Conservation (phyloP, 2,113 vertebrate species). For the Platichthys flesus region DNA sequence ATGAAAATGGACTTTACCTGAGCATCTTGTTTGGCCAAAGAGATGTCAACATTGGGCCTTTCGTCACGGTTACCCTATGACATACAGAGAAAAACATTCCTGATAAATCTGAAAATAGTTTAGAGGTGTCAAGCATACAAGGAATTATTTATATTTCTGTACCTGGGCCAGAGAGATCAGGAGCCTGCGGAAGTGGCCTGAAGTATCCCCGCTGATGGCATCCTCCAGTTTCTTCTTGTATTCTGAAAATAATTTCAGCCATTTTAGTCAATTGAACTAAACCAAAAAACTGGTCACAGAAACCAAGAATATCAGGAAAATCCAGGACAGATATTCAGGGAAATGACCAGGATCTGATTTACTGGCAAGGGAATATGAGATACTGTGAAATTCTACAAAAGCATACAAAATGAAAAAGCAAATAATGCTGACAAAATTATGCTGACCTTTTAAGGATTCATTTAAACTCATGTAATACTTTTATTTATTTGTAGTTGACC, state of each 20-base stretch:
- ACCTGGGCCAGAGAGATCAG: slow-evolving; percentile 96
- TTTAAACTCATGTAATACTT: not conserved
- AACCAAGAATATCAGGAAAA: too few relatives aligned
- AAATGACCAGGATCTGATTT: not conserved
- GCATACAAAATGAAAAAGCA: not conserved
- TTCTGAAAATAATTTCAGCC: slow-evolving; percentile 76
- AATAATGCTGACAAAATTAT: not conserved
- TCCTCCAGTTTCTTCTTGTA: slow-evolving; percentile 93
- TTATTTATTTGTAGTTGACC: not conserved
- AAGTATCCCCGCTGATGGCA: slow-evolving; percentile 92
- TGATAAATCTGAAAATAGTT: not conserved
- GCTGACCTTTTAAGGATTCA: not conserved
- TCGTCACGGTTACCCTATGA: slow-evolving; percentile 92
- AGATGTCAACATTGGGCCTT: slow-evolving; percentile 88
- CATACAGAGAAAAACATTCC: not conserved
- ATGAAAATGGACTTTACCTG: slow-evolving; percentile 83
- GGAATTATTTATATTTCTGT: slow-evolving; percentile 14
- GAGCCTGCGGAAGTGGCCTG: slow-evolving; percentile 95
- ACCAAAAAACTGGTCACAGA: too few relatives aligned
- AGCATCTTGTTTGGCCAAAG: slow-evolving; percentile 92
- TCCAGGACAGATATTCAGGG: not conserved
- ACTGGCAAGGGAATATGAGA: not conserved
- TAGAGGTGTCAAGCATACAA: not conserved
- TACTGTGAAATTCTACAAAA: not conserved
- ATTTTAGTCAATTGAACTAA: not conserved